These are phyloP conservation scores for Maniola jurtina DNA, from an alignment of 1,140 invertebrate genomes.

Conservation along the genomic window DNA sequence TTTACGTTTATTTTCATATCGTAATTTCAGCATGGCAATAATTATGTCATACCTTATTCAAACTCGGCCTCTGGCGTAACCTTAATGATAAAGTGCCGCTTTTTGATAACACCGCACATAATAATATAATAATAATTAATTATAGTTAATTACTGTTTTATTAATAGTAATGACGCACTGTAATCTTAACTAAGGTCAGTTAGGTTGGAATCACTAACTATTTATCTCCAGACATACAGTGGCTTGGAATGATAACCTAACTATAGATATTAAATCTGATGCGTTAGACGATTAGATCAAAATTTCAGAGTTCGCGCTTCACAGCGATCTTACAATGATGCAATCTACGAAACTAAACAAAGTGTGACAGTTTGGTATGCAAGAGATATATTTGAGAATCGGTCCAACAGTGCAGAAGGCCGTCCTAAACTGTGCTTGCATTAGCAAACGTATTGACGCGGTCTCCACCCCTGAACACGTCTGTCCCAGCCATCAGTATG, in stretches of 20 bases:
- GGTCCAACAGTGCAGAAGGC: too few species aligned
- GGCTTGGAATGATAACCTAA: not conserved
- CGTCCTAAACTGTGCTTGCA: too few species aligned
- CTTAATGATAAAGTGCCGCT: constrained; percentile 32
- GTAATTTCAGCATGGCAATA: constrained; percentile 15
- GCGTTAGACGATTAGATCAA: not conserved
- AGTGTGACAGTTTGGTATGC: too few species aligned
- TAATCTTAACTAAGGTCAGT: constrained; percentile 18
- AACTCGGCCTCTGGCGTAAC: constrained; percentile 31
- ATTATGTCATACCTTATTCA: constrained; percentile 35
- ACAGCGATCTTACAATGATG: too few species aligned
- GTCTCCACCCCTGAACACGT: too few species aligned
- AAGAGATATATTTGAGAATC: too few species aligned
- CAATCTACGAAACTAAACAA: too few species aligned
- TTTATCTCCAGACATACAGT: constrained; percentile 4
- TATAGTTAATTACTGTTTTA: constrained; percentile 21
- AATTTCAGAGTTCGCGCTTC: too few species aligned
- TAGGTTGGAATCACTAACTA: constrained; percentile 16
- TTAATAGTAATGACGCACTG: constrained; percentile 24
- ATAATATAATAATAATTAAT: constrained; percentile 21
- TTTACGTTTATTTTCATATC: not conserved
- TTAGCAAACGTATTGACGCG: too few species aligned
- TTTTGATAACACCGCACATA: constrained; percentile 31
- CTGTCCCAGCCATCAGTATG: too few species aligned
- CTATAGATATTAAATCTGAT: not conserved